phyloP scores from a whole-genome alignment of 1,140 invertebrate species.

The Odontomachus brunneus region DNA sequence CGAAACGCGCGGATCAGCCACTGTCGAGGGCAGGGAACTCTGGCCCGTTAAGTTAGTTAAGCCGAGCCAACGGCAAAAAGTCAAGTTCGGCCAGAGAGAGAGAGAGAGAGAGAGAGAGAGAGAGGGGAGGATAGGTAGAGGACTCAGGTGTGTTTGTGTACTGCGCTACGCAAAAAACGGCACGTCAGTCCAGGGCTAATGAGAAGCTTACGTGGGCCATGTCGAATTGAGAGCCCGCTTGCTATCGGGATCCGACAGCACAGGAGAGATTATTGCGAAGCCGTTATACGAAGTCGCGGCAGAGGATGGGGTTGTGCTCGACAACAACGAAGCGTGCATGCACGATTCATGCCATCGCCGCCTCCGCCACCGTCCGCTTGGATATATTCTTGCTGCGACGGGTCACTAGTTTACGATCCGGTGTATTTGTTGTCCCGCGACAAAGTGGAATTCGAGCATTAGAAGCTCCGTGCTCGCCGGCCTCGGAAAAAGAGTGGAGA shows the following conservation, averaged over 20 bases:
- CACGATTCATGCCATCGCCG: not conserved
- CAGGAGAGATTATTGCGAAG: not conserved
- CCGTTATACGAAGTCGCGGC: no score
- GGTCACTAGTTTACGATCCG: slow-evolving; percentile 50
- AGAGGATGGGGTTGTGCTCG: not conserved
- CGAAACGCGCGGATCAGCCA: no score
- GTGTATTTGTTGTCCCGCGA: slow-evolving; percentile 41
- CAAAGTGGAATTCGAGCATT: slow-evolving; percentile 66
- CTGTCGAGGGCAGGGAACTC: no score
- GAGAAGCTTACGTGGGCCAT: not conserved
- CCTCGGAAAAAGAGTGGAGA: slow-evolving; percentile 23
- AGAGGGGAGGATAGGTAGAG: no score
- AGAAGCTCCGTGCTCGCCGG: slow-evolving; percentile 29
- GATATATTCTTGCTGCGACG: slow-evolving; percentile 28
- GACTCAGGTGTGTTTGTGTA: no score
- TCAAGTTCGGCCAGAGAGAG: not conserved
- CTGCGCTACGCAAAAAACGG: not conserved
- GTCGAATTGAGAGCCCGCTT: not conserved
- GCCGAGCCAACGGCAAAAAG: not conserved
- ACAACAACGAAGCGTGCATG: slow-evolving; percentile 5
- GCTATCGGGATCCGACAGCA: slow-evolving; percentile 7
- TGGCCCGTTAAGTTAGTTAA: not conserved
- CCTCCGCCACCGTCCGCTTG: slow-evolving; percentile 3
- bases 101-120: no score
- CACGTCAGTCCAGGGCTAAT: not conserved